Percentiles rank a stretch among this genome's conserved stretches.
Evolutionary conservation across 2,888 invertebrate genomes (phyloP).

Genomic region (Coenonympha glycerion): DNA sequence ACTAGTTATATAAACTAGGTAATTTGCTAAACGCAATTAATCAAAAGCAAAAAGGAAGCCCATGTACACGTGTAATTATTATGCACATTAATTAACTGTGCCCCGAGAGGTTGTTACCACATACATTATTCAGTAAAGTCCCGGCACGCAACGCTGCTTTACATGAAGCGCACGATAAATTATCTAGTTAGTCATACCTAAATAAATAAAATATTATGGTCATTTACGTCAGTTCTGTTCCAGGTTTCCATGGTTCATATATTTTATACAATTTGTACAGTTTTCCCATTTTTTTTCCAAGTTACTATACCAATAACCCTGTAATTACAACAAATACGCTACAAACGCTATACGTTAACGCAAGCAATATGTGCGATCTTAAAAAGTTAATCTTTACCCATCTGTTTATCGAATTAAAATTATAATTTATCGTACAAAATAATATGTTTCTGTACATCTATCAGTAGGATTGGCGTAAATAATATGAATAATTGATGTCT

Average conservation of each 20-base stretch:
- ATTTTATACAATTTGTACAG: too few relatives aligned
- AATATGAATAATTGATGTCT: too few relatives aligned
- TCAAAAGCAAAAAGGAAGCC: conserved; percentile 73
- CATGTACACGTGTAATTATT: conserved; percentile 71
- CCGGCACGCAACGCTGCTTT: conserved; percentile 51
- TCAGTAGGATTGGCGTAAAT: too few relatives aligned
- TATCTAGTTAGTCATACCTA: conserved; percentile 20
- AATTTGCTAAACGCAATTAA: conserved; percentile 67
- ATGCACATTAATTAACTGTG: conserved; percentile 72
- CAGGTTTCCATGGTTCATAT: not conserved
- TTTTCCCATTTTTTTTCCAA: too few relatives aligned
- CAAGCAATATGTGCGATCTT: too few relatives aligned
- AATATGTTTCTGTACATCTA: too few relatives aligned
- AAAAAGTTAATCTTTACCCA: too few relatives aligned
- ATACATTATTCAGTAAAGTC: conserved; percentile 60
- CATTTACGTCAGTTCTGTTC: not conserved
- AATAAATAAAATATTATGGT: not conserved
- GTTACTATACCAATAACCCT: too few relatives aligned
- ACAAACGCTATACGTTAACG: too few relatives aligned
- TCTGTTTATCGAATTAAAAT: too few relatives aligned
- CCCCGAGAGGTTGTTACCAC: conserved; percentile 45
- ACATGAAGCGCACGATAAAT: conserved; percentile 28
- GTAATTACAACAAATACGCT: too few relatives aligned
- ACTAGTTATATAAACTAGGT: conserved; percentile 50
- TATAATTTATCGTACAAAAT: too few relatives aligned